Conservation (phyloP, 2,888 invertebrate genomes). For the Drepana falcataria region DNA sequence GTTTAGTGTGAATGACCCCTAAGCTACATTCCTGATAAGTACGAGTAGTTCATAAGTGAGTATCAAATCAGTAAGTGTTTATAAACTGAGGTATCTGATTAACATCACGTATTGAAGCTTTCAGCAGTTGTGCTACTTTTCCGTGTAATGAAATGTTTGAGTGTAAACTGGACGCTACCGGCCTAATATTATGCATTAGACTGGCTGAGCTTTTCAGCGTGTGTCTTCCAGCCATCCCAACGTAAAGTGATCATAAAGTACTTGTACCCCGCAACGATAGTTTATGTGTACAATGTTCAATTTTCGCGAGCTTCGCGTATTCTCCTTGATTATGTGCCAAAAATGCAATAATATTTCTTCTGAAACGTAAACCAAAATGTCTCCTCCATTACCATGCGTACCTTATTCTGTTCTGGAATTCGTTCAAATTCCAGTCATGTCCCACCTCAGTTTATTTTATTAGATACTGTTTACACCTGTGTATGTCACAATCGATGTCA, state of each 20-base stretch:
- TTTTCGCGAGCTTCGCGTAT: constrained; percentile 47
- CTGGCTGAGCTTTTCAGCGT: constrained; percentile 37
- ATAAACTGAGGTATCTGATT: no score
- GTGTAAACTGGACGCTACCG: no score
- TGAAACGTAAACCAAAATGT: no score
- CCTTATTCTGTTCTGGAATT: no score
- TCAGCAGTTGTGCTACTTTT: no score
- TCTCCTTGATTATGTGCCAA: constrained; percentile 56
- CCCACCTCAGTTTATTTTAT: constrained; percentile 12
- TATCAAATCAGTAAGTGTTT: neutral
- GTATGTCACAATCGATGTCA: constrained; percentile 6
- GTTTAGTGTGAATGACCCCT: constrained; percentile 38
- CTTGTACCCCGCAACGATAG: constrained; percentile 41
- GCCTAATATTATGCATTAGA: constrained; percentile 40
- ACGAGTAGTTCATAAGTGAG: constrained; percentile 21
- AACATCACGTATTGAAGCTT: no score
- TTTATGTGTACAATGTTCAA: constrained; percentile 28
- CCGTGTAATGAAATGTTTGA: no score
- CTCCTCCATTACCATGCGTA: no score
- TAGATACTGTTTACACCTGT: constrained; percentile 3
- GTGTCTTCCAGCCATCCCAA: constrained; percentile 38
- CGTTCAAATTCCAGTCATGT: neutral
- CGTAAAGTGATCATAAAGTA: constrained; percentile 39
- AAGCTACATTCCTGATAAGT: constrained; percentile 19
- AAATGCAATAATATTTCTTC: constrained; percentile 15